These are phyloP conservation scores for Silurus aristotelis DNA, from an alignment of 2,797 vertebrate genomes.

Conservation along the genomic window DNA sequence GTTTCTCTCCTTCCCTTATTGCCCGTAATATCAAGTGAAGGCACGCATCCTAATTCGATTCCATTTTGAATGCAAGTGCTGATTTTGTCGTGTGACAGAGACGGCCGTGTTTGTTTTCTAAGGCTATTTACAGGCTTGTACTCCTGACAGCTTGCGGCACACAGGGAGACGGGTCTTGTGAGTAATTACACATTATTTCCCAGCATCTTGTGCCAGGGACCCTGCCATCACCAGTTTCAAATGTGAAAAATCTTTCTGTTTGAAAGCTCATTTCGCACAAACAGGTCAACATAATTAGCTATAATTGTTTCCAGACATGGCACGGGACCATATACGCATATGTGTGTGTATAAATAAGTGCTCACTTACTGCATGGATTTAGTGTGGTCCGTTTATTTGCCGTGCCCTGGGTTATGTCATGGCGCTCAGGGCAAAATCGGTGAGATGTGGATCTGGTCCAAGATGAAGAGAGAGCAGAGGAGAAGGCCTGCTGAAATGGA, in stretches of 20 bases:
- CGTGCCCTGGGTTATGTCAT: conserved; percentile 86
- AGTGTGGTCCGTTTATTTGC: conserved; percentile 81
- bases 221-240: conserved; percentile 77
- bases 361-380: conserved; percentile 92
- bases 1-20: conserved; percentile 21
- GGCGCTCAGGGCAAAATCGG: conserved; percentile 50
- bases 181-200: conserved; percentile 87
- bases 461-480: conserved; percentile 34
- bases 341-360: conserved; percentile 78
- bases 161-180: conserved; percentile 71
- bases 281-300: conserved; percentile 92
- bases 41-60: conserved; percentile 20
- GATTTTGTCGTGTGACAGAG: conserved; percentile 44
- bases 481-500: conserved; percentile 43
- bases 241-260: conserved; percentile 86
- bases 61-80: conserved; percentile 31
- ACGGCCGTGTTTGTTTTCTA: conserved; percentile 43
- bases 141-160: conserved; percentile 69
- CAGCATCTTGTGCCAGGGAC: conserved; percentile 77
- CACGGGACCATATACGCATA: conserved; percentile 79
- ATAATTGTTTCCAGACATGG: conserved; percentile 95
- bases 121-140: conserved; percentile 45
- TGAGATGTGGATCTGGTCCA: conserved; percentile 43
- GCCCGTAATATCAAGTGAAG: conserved; percentile 23
- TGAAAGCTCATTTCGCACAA: conserved; percentile 88